Evolutionary conservation across 2,888 invertebrate species (phyloP), one percentile per base, ranked within the genome.

Genomic region (Drosophila melanosoma): DNA sequence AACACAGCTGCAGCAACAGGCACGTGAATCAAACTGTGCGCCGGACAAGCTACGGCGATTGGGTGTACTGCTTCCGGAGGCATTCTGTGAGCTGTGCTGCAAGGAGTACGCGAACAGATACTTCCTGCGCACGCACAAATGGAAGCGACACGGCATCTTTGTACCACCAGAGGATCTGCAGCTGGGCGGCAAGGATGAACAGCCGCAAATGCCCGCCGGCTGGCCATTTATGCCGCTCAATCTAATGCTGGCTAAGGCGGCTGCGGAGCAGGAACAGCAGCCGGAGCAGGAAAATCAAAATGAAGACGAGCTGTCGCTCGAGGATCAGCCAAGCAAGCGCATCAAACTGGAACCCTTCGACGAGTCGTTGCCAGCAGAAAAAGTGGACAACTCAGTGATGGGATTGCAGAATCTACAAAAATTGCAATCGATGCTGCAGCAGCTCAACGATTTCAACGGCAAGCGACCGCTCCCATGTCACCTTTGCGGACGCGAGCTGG

Each of bases 51-150:
- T 97, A 40, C 95, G 96, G 33, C 95, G 96, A 68, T 94, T 97
- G 68, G 97, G 97, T 42, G 97, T 97, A 38, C 95, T 96, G 86
- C 96, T 97, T 92, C 96, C 96, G 1, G 97, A 98, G 90, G 97
- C 97, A n/a, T 98, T 97, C 92, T 98, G 98, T 93, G 97, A 98
- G 93, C 95, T 98, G 69, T 98, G 98, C 92, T 97, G 97, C 93
- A 97, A 98, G 92, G 98, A 98, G 92, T 98, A 98, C 92, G 97
- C 97, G 92, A 98, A 98, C 92, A 98, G 98, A 93, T 98, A 98
- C 92, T 98, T 98, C 91, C 94, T 99, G 51, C 95, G 97, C 62
- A 97, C 97, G 56, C 99, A 99, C 93, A 97, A 98, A 91, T 96
- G 97, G 94, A 97, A 98, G 92, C 95, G 97, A n/a, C 99, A 99